A percentile compares a stretch with the other conserved stretches of the same genome.
Evolutionary conservation across 2,113 vertebrate species (phyloP).

Genomic region (Prunella fulvescens): DNA sequence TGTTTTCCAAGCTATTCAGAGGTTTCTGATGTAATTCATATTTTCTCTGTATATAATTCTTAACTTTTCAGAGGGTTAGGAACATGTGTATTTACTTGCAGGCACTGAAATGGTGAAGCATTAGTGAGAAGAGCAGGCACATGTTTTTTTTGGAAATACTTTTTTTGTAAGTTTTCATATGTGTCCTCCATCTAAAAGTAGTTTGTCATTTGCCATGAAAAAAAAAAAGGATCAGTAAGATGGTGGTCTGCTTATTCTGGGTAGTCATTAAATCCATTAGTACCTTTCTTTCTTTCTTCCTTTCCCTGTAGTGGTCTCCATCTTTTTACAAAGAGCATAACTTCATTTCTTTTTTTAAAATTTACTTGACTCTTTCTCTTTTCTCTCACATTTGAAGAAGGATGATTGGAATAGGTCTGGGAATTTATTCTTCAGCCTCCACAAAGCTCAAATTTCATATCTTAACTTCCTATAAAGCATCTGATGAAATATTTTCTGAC

Average conservation of each 20-base stretch:
- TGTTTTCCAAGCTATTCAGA: slow-evolving; percentile 1
- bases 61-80: background rate
- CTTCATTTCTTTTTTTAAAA: background rate
- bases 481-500: background rate
- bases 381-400: background rate
- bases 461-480: background rate
- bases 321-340: background rate
- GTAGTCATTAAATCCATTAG: background rate
- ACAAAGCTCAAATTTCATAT: background rate
- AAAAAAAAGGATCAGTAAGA: background rate
- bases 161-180: background rate
- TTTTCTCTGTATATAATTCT: background rate
- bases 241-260: background rate
- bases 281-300: background rate
- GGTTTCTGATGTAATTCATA: background rate
- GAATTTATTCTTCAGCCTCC: background rate
- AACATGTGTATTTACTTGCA: background rate
- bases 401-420: background rate
- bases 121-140: background rate
- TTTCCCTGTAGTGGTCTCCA: background rate
- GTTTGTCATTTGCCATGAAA: background rate
- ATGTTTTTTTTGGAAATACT: background rate
- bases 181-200: background rate
- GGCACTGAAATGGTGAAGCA: background rate
- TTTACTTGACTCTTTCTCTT: background rate